phyloP scores from a whole-genome alignment of 2,797 vertebrate genomes.

The Poecilia gillii region DNA sequence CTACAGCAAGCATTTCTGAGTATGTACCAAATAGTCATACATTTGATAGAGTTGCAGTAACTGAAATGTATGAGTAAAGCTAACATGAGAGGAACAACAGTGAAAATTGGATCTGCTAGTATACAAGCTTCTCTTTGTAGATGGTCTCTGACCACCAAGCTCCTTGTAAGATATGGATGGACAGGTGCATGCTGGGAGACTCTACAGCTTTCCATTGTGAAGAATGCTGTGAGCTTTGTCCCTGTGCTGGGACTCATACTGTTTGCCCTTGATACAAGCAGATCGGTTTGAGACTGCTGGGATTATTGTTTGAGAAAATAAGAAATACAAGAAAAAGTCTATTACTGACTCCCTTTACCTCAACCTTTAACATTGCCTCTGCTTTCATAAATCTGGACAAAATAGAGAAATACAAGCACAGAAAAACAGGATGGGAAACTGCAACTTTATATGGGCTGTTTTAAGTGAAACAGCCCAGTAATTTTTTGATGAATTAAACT shows the following conservation, averaged over 20 bases:
- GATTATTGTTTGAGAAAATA: slow-evolving; percentile 54
- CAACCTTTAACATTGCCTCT: slow-evolving; percentile 10
- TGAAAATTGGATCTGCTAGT: slow-evolving; percentile 8
- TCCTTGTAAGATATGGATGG: slow-evolving; percentile 60
- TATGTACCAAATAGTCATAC: not conserved
- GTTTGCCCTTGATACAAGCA: slow-evolving; percentile 73
- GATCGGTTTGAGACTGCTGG: slow-evolving; percentile 51
- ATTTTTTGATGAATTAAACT: not conserved
- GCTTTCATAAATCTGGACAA: slow-evolving; percentile 5
- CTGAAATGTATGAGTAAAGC: slow-evolving; percentile 3
- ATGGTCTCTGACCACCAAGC: slow-evolving; percentile 47
- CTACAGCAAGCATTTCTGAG: not conserved
- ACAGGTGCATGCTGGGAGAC: slow-evolving; percentile 67
- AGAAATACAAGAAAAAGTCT: slow-evolving; percentile 22
- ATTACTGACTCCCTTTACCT: slow-evolving; percentile 4
- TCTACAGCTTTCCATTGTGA: slow-evolving; percentile 46
- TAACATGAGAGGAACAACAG: not conserved
- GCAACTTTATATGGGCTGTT: not conserved
- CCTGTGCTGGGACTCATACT: slow-evolving; percentile 48
- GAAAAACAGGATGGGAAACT: slow-evolving; percentile 1
- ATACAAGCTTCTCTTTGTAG: slow-evolving; percentile 35
- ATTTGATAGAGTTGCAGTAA: not conserved
- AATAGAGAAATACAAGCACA: not conserved
- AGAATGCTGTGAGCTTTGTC: slow-evolving; percentile 61
- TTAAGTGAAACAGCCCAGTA: not conserved